phyloP scores from a whole-genome alignment of 2,797 vertebrate species.

The Gallinago stenura region DNA sequence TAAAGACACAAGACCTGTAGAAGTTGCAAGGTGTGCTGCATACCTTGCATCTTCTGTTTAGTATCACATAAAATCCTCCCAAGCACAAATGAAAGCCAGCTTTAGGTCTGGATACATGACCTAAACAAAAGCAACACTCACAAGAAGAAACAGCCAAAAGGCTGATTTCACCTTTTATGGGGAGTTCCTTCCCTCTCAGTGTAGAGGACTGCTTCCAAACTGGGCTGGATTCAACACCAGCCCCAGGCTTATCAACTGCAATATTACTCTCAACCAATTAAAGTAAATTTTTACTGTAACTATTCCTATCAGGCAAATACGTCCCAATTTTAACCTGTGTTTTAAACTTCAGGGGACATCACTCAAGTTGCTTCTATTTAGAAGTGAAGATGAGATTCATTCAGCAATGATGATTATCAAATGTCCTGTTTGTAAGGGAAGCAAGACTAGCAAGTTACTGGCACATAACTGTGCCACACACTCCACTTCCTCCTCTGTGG shows the following conservation, averaged over 20 bases:
- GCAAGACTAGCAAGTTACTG: background rate
- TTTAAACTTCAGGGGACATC: background rate
- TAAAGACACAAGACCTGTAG: accelerated
- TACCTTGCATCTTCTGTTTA: background rate
- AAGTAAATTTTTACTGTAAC: background rate
- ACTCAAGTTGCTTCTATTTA: background rate
- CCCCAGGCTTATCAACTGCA: background rate
- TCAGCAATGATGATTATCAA: background rate
- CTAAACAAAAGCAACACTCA: background rate
- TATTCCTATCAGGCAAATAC: background rate
- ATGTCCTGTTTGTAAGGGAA: background rate
- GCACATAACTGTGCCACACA: accelerated
- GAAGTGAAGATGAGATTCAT: background rate
- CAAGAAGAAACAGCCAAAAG: background rate
- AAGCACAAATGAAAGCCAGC: background rate
- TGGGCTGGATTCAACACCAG: background rate
- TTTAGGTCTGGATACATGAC: background rate
- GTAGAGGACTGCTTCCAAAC: background rate
- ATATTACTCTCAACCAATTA: background rate
- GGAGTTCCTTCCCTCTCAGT: background rate
- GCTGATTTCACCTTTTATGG: background rate
- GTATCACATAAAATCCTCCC: background rate
- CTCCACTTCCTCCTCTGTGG: background rate
- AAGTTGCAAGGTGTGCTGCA: background rate
- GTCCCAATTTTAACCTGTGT: background rate